A percentile compares a stretch with the other conserved stretches of the same genome.
phyloP scores from a whole-genome alignment of 2,797 vertebrate genomes.

The Anabacerthia variegaticeps region DNA sequence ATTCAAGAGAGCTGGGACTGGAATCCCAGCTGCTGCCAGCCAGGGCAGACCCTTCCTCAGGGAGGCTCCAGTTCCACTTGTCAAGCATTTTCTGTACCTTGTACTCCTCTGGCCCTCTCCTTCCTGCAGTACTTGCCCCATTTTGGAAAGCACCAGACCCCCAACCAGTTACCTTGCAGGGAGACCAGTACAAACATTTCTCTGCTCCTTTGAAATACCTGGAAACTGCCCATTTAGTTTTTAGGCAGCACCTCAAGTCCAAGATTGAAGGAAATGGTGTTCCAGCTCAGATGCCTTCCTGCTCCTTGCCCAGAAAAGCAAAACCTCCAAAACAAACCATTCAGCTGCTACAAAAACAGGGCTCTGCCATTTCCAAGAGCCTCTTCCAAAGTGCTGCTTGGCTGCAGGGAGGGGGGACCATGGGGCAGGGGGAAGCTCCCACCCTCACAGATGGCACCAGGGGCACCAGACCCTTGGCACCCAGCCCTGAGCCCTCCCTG shows the following conservation, averaged over 20 bases:
- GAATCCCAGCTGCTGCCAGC: not conserved
- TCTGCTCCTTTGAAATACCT: not conserved
- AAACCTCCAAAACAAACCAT: not conserved
- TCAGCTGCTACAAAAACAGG: not conserved
- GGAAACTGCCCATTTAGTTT: not conserved
- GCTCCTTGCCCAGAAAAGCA: not conserved
- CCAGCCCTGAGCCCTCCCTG: not conserved
- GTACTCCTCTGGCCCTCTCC: not conserved
- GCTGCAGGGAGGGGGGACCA: fast-evolving
- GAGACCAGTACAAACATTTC: not conserved
- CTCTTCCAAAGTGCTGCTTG: not conserved
- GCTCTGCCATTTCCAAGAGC: not conserved
- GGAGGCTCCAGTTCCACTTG: not conserved
- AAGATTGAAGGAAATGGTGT: not conserved
- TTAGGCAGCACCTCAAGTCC: not conserved
- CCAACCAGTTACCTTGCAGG: not conserved
- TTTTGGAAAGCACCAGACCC: not conserved
- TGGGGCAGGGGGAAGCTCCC: not conserved
- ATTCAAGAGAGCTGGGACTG: not conserved
- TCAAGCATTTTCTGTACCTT: not conserved
- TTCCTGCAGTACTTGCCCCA: not conserved
- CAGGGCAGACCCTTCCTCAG: not conserved
- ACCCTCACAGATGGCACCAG: not conserved
- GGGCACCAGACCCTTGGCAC: not conserved
- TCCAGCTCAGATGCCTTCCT: not conserved